Evolutionary conservation across 2,888 invertebrate genomes (phyloP).

Genomic region (Zaprionus bogoriensis): DNA sequence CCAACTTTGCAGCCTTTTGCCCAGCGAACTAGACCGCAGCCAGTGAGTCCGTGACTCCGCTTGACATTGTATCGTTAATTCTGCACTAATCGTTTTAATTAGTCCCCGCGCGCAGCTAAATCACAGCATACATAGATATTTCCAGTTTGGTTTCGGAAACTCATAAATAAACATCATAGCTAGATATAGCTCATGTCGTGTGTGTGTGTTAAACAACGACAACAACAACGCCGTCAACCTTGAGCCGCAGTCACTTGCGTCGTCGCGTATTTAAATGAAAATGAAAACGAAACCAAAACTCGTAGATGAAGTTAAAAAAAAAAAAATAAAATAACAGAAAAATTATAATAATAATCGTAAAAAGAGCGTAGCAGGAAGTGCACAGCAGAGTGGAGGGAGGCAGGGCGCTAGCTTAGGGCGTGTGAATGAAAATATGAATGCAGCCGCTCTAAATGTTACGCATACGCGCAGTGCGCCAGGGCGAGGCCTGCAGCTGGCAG

Average conservation of each 20-base stretch:
- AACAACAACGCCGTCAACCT: constrained; percentile 50
- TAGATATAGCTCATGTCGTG: neutral
- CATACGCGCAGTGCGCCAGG: constrained; percentile 50
- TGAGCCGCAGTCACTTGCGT: constrained; percentile 45
- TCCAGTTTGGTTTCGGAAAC: constrained; percentile 28
- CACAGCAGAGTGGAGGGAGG: constrained; percentile 12
- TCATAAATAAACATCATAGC: constrained; percentile 32
- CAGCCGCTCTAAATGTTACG: constrained; percentile 54
- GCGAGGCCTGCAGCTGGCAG: constrained; percentile 40
- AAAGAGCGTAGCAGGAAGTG: constrained; percentile 39
- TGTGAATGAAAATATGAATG: constrained; percentile 43
- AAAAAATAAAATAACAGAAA: constrained; percentile 3
- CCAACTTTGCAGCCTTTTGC: constrained; percentile 21
- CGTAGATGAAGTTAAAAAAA: constrained; percentile 14
- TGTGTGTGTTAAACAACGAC: constrained; percentile 4
- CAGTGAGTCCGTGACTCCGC: constrained; percentile 14
- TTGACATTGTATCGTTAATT: constrained; percentile 65
- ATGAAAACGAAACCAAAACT: constrained; percentile 37
- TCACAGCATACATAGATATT: neutral
- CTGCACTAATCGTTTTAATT: constrained; percentile 63
- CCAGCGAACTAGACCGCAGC: constrained; percentile 10
- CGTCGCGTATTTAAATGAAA: constrained; percentile 57
- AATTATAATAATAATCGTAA: constrained; percentile 2
- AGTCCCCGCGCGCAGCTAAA: constrained; percentile 32
- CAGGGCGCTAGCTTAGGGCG: constrained; percentile 7